Evolutionary conservation across 1,140 invertebrate species (phyloP), one percentile per base, ranked within the genome.

Genomic region (Ridgeia piscesae): DNA sequence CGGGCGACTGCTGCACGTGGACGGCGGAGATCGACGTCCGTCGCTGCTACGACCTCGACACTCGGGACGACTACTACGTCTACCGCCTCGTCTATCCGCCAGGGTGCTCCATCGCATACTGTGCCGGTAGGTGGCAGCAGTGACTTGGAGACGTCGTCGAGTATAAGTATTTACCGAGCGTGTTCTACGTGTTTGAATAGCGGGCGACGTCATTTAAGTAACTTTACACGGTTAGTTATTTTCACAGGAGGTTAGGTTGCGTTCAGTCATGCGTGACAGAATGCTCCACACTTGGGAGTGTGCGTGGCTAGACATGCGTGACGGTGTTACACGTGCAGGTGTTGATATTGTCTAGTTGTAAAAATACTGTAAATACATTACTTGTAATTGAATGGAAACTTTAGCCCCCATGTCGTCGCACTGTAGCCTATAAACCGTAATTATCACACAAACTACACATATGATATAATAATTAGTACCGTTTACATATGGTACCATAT

Each of bases 51-150:
- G 31, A 33, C 17, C 34, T 35, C 1, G 89, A 35, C 89, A 34
- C 34, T 14, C 34, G 35, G 9, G 89, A 35, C 6, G 91, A 77
- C 42, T 92, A 88, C 58, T 88, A 8, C 50, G 91, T 92, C n/a
- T 92, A 92, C 58, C 91, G 77, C 42, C 77, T 92, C 42, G 77
- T 35, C 42, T 77, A 92, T 34, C 48, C 91, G 88, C 91, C 91
- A 35, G 42, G 42, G 14, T 92, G 91, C 58, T 34, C 91, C 35
- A 92, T 92, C 42, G 91, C 91, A 35, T 92, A 92, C 91, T 92
- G 91, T 33, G 91, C 91, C 48, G 91, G 91, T 90, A 77, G 58
- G 58, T 77, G 58, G 2, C 6, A 77, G 17, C 58, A 77, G 17
- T 31, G 58, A 27, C 17, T 4, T 31, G 27, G 2, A 77, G 27